These are phyloP conservation scores for fruit fly (Drosophila melanogaster) DNA, from an alignment of 1,140 invertebrate species.

Conservation along the genomic window DNA sequence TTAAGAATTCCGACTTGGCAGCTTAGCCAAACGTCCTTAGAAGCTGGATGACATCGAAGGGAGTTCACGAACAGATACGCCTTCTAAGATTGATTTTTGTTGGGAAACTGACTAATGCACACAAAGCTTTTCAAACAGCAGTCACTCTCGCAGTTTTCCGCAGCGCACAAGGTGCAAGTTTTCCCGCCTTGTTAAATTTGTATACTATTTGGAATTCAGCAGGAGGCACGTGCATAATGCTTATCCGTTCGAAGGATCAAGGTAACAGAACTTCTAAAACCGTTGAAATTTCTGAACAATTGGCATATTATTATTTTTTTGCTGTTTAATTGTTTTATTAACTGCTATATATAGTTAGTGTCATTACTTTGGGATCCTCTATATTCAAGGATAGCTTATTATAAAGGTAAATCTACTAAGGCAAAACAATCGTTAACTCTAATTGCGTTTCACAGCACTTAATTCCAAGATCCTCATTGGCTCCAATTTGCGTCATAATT, in stretches of 20 bases:
- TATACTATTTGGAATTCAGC: not conserved
- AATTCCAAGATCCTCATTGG: no score
- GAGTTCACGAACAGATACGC: constrained; percentile 25
- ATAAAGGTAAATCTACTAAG: no score
- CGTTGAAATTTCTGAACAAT: not conserved
- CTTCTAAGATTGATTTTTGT: constrained; percentile 66
- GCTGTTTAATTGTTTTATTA: no score
- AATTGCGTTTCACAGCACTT: no score
- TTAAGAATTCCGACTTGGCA: constrained; percentile 18
- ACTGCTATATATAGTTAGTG: no score
- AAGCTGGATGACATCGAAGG: constrained; percentile 19
- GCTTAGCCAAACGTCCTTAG: constrained; percentile 8
- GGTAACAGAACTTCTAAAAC: not conserved
- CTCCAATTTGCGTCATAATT: no score
- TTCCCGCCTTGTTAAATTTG: constrained; percentile 41
- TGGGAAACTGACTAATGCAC: constrained; percentile 71
- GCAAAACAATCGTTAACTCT: no score
- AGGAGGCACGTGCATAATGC: not conserved
- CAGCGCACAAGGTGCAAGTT: constrained; percentile 19
- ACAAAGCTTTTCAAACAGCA: constrained; percentile 51
- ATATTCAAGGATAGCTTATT: no score
- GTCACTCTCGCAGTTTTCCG: no score
- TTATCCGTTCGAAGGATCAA: not conserved
- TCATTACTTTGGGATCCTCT: no score
- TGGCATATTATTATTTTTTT: not conserved